phyloP scores from a whole-genome alignment of 1,140 invertebrate species.

The Acromyrmex echinatior region DNA sequence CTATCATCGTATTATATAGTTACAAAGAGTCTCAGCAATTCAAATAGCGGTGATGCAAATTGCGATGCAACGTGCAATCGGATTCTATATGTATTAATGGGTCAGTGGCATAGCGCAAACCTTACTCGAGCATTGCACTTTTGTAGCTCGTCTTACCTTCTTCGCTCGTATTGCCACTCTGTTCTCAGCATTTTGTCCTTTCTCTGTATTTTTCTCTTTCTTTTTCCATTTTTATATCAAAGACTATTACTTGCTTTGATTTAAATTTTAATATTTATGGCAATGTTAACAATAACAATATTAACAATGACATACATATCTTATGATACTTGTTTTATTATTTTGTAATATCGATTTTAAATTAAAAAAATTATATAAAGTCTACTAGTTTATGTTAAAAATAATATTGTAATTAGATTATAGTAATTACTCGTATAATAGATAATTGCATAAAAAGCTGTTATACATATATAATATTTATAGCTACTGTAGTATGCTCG shows the following conservation, averaged over 20 bases:
- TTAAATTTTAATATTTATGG: constrained; percentile 1
- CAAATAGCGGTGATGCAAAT: constrained; percentile 77
- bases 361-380: neutral
- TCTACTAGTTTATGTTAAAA: neutral
- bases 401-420: too few relatives aligned
- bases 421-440: neutral
- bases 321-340: neutral
- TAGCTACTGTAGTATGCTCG: constrained; percentile 55
- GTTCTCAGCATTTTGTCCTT: constrained; percentile 36
- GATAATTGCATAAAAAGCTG: neutral
- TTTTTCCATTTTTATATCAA: constrained; percentile 33
- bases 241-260: neutral
- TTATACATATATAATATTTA: constrained; percentile 72
- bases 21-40: constrained; percentile 79
- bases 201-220: constrained; percentile 41
- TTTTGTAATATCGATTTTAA: neutral
- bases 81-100: constrained; percentile 85
- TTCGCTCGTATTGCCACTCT: constrained; percentile 39
- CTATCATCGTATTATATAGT: constrained; percentile 74
- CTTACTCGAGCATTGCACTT: constrained; percentile 83
- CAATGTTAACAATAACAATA: neutral
- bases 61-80: constrained; percentile 67
- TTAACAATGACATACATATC: neutral
- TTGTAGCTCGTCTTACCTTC: constrained; percentile 65
- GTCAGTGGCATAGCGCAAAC: constrained; percentile 84